These are phyloP conservation scores for Astur gentilis DNA, from an alignment of 2,113 vertebrate species.

Conservation along the genomic window DNA sequence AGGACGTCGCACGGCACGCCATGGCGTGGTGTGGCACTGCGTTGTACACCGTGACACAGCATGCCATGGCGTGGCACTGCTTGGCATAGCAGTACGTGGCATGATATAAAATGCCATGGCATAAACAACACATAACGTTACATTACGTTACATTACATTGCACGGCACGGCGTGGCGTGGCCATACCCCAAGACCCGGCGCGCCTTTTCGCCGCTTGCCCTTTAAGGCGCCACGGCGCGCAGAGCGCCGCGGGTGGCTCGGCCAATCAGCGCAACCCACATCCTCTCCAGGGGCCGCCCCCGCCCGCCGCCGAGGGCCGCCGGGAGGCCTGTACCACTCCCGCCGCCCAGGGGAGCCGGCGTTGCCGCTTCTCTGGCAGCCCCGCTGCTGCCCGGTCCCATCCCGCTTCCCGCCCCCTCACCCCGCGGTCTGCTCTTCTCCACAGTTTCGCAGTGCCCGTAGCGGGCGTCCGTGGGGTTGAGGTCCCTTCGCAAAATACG, in stretches of 20 bases:
- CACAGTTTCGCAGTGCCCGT: accelerated
- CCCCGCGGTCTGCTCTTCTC: accelerated
- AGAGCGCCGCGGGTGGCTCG: not conserved
- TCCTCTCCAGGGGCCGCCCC: not conserved
- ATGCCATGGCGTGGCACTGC: accelerated
- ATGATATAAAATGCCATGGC: no score
- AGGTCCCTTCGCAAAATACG: accelerated
- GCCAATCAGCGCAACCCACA: slow-evolving; percentile 59
- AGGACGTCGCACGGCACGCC: accelerated
- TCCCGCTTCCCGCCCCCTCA: accelerated
- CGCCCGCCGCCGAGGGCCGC: not conserved
- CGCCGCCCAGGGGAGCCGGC: accelerated
- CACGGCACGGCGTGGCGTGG: no score
- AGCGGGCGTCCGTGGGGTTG: accelerated
- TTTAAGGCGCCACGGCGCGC: not conserved
- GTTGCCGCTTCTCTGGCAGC: accelerated
- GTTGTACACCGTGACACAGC: accelerated
- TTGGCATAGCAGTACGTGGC: not conserved
- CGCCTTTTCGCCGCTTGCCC: not conserved
- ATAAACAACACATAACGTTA: no score
- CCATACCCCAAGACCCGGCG: accelerated
- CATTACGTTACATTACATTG: no score
- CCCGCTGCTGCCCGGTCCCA: accelerated
- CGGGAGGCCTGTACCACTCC: not conserved
- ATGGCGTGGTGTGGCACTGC: no score